phyloP scores from a whole-genome alignment of 2,888 invertebrate genomes.

The Nomada fucata region DNA sequence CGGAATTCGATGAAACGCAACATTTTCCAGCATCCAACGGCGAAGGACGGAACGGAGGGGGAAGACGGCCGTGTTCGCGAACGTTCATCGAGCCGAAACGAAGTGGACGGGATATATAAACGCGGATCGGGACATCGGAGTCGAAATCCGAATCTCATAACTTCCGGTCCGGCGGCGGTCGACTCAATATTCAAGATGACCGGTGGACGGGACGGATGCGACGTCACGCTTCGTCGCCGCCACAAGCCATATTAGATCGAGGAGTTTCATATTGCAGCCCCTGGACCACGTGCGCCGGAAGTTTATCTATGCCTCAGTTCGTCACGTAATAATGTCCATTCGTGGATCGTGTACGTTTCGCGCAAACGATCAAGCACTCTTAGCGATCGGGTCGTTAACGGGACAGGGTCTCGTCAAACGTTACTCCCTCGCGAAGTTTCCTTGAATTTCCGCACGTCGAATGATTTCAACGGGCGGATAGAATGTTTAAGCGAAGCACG shows the following conservation, averaged over 20 bases:
- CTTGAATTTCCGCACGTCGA: background rate
- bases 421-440: conserved; percentile 21
- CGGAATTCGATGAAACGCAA: conserved; percentile 47
- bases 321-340: conserved; percentile 80
- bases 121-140: conserved; percentile 72
- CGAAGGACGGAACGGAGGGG: conserved; percentile 21
- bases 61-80: conserved; percentile 56
- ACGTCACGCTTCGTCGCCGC: conserved; percentile 84
- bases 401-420: conserved; percentile 51
- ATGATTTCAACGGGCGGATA: background rate
- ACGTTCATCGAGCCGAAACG: conserved; percentile 70
- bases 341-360: conserved; percentile 33
- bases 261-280: conserved; percentile 82
- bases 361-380: conserved; percentile 35
- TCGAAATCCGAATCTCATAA: conserved; percentile 83
- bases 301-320: conserved; percentile 78
- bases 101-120: conserved; percentile 71
- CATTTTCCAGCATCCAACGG: conserved; percentile 25
- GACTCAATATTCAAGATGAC: conserved; percentile 84
- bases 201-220: conserved; percentile 81
- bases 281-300: conserved; percentile 65
- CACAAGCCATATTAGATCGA: conserved; percentile 83
- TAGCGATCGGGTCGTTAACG: conserved; percentile 64
- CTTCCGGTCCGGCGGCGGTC: conserved; percentile 81
- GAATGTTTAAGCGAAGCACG: conserved; percentile 4